Conservation (phyloP, 1,140 invertebrate genomes). For the Drosophila carrolli region DNA sequence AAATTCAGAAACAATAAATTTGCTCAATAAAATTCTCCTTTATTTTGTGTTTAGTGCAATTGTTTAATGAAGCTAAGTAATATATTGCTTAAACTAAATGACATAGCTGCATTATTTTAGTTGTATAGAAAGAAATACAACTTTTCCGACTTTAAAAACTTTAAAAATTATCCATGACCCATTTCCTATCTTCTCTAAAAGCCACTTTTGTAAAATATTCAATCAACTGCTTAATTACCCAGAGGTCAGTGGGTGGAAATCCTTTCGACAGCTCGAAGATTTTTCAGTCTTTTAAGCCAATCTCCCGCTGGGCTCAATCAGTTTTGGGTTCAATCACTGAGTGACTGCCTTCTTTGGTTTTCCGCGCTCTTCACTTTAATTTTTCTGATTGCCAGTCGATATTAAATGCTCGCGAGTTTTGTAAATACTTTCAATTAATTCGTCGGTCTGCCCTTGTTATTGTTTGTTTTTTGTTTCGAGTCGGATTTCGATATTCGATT, state of each 20-base stretch:
- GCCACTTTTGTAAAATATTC: neutral
- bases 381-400: constrained; percentile 37
- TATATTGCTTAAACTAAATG: too few species aligned
- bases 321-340: constrained; percentile 5
- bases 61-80: too few species aligned
- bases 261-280: constrained; percentile 24
- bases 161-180: neutral
- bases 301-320: constrained; percentile 52
- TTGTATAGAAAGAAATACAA: too few species aligned
- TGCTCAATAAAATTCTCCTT: too few species aligned
- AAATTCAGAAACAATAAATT: too few species aligned
- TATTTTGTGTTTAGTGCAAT: too few species aligned
- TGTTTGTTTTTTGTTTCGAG: constrained; percentile 44
- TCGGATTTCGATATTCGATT: constrained; percentile 34
- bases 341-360: constrained; percentile 1
- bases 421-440: constrained; percentile 67
- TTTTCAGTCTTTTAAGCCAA: constrained; percentile 12
- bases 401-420: constrained; percentile 44
- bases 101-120: too few species aligned
- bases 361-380: constrained; percentile 12
- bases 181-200: neutral
- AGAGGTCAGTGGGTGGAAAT: constrained; percentile 28
- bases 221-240: constrained; percentile 36
- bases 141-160: neutral
- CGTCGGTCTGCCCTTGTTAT: constrained; percentile 61